phyloP scores from a whole-genome alignment of 2,113 vertebrate species.

The Ceyx margarethae region DNA sequence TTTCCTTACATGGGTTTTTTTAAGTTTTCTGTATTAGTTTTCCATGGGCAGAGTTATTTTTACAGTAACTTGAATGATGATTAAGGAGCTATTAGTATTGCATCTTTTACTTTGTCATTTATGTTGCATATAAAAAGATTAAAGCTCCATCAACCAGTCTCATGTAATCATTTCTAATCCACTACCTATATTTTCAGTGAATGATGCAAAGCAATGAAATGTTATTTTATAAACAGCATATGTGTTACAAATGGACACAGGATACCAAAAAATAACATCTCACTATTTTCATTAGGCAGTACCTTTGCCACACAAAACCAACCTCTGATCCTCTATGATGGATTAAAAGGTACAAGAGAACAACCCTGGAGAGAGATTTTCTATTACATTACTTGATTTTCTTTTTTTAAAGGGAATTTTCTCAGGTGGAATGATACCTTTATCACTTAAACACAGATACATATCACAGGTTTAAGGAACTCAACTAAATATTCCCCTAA shows the following conservation, averaged over 20 bases:
- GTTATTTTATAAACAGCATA: background rate
- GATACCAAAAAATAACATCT: background rate
- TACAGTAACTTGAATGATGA: background rate
- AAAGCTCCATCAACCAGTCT: background rate
- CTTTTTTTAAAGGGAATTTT: background rate
- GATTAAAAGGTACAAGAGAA: background rate
- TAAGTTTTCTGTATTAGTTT: background rate
- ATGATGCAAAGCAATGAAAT: background rate
- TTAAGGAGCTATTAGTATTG: constrained; percentile 8
- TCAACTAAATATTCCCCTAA: background rate
- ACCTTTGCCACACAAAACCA: background rate
- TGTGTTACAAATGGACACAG: background rate
- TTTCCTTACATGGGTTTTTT: background rate
- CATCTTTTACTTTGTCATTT: constrained; percentile 5
- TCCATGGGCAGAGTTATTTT: background rate
- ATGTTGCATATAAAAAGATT: background rate
- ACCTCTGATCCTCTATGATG: background rate
- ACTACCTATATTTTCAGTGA: background rate
- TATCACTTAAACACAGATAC: background rate
- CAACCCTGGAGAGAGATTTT: background rate
- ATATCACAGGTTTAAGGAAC: background rate
- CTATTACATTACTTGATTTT: background rate
- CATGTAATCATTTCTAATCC: constrained; percentile 11
- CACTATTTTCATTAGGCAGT: background rate
- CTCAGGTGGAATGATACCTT: background rate